Evolutionary conservation across 2,888 invertebrate species (phyloP).

Genomic region (Tethea ocularis): DNA sequence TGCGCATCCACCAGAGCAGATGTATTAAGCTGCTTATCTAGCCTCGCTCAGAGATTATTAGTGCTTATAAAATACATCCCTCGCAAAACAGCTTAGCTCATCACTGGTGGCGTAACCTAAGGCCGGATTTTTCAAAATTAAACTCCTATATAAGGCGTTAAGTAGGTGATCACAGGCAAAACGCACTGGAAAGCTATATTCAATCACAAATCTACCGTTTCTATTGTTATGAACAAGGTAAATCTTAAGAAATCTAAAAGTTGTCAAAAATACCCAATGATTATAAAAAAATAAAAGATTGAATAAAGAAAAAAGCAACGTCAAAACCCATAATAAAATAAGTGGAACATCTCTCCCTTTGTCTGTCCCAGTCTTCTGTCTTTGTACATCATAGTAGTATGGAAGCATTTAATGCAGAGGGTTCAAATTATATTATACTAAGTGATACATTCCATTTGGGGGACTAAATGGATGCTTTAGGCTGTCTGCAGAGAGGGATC

Average conservation of each 20-base stretch:
- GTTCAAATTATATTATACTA: slow-evolving; percentile 73
- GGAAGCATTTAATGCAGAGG: slow-evolving; percentile 50
- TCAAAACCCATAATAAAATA: slow-evolving; percentile 6
- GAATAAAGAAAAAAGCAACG: neutral
- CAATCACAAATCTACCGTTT: no score
- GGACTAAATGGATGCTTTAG: slow-evolving; percentile 17
- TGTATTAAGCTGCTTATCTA: no score
- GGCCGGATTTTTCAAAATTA: no score
- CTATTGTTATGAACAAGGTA: neutral
- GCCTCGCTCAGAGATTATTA: no score
- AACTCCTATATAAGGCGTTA: no score
- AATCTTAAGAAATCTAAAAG: neutral
- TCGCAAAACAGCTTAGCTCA: no score
- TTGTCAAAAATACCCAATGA: neutral
- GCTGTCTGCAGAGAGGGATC: slow-evolving; percentile 6
- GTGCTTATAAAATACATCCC: no score
- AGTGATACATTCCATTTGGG: slow-evolving; percentile 72
- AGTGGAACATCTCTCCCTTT: slow-evolving; percentile 11
- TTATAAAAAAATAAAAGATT: neutral
- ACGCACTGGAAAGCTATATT: no score
- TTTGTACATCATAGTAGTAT: slow-evolving; percentile 36
- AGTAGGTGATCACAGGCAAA: no score
- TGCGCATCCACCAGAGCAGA: no score
- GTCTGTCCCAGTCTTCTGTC: slow-evolving; percentile 16
- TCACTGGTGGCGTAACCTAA: no score